Percentiles rank a stretch among this genome's conserved stretches.
Evolutionary conservation across 2,888 invertebrate genomes (phyloP).

Genomic region (Trimorus sp.): DNA sequence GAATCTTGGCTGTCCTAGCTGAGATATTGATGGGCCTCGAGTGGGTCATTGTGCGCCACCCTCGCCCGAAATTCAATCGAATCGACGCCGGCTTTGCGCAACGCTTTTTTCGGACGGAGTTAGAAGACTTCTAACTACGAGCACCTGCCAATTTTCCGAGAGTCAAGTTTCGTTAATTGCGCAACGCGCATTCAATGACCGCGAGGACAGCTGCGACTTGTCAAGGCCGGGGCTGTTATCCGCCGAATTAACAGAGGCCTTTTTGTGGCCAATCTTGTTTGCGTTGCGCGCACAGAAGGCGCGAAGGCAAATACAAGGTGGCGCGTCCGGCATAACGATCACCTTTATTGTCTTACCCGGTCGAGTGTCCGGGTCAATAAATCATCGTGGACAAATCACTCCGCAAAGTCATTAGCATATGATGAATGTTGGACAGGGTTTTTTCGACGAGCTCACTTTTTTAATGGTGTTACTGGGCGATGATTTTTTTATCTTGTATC

Average conservation of each 20-base stretch:
- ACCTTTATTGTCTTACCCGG: too few relatives aligned
- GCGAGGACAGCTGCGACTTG: slow-evolving; percentile 21
- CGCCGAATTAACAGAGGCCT: slow-evolving; percentile 28
- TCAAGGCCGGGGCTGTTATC: slow-evolving; percentile 31
- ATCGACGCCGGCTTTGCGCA: not conserved
- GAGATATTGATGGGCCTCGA: too few relatives aligned
- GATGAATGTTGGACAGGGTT: too few relatives aligned
- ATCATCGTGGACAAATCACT: not conserved
- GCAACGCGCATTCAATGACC: slow-evolving; percentile 16
- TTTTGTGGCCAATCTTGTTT: slow-evolving; percentile 29
- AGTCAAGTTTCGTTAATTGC: slow-evolving; percentile 44
- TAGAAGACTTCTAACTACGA: slow-evolving; percentile 18
- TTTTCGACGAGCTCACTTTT: too few relatives aligned
- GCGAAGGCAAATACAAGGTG: slow-evolving; percentile 44
- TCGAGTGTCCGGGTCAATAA: not conserved
- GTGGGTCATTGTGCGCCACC: too few relatives aligned
- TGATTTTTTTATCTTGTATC: too few relatives aligned
- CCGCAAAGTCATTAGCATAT: not conserved
- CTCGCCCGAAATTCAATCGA: too few relatives aligned
- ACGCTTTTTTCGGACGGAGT: slow-evolving; percentile 9
- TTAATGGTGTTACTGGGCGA: too few relatives aligned
- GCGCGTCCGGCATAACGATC: too few relatives aligned
- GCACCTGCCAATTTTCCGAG: slow-evolving; percentile 56
- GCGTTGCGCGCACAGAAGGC: slow-evolving; percentile 38
- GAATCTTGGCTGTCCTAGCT: too few relatives aligned